Conservation (phyloP, 2,113 vertebrate genomes). For the Orycteropus afer region DNA sequence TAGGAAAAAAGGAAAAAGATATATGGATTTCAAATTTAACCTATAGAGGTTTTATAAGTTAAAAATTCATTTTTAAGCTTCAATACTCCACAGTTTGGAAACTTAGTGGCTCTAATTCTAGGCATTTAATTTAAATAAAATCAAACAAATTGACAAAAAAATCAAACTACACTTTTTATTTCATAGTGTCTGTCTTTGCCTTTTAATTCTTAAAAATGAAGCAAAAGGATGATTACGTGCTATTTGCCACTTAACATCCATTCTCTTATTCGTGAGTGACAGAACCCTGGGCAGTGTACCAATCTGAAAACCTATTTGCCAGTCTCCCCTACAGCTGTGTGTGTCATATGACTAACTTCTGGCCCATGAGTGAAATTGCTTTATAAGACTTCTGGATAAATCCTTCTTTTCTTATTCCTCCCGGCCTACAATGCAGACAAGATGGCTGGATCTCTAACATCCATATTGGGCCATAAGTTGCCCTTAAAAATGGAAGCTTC, state of each 20-base stretch:
- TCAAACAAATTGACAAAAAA: background rate
- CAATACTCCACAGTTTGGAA: constrained; percentile 28
- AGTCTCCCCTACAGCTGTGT: background rate
- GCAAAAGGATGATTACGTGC: background rate
- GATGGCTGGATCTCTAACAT: too few species aligned
- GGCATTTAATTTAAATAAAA: constrained; percentile 8
- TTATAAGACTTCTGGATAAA: background rate
- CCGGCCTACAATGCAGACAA: background rate
- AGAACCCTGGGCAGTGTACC: background rate
- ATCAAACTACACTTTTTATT: background rate
- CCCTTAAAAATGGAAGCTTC: background rate
- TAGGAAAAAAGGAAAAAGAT: background rate
- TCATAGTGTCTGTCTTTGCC: background rate
- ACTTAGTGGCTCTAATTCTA: background rate
- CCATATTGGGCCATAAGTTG: background rate
- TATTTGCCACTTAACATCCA: background rate
- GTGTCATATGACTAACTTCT: background rate
- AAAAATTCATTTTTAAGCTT: constrained; percentile 6
- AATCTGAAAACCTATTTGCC: background rate
- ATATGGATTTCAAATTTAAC: background rate
- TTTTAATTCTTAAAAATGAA: constrained; percentile 18
- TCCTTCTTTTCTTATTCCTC: background rate
- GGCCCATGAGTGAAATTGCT: background rate
- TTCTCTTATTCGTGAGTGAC: background rate
- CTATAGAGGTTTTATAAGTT: background rate